Percentiles rank a stretch among this genome's conserved stretches.
phyloP scores from a whole-genome alignment of 2,113 vertebrate genomes.

The Elgaria multicarinata region DNA sequence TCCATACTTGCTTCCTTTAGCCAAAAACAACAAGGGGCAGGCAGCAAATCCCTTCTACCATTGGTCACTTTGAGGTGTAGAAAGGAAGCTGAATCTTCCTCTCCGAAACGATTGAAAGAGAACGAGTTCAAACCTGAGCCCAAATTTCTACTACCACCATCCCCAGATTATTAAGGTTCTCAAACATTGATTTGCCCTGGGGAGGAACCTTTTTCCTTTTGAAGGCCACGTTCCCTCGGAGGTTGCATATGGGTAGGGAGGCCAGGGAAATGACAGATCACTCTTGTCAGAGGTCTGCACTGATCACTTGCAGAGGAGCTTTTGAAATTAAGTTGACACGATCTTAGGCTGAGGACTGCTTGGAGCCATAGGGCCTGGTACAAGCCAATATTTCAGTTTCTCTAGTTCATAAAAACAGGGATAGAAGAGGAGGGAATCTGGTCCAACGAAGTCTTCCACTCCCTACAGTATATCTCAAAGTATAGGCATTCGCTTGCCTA shows the following conservation, averaged over 20 bases:
- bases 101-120: not conserved
- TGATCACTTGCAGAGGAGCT: not conserved
- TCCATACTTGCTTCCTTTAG: not conserved
- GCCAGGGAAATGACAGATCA: not conserved
- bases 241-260: not conserved
- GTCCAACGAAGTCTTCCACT: not conserved
- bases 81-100: not conserved
- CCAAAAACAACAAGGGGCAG: too few species aligned
- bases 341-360: too few species aligned
- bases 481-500: not conserved
- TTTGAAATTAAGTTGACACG: not conserved
- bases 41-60: not conserved
- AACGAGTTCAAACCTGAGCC: not conserved
- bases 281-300: not conserved
- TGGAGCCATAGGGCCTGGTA: too few species aligned
- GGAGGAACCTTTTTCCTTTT: not conserved
- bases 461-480: not conserved
- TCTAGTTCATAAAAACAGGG: not conserved
- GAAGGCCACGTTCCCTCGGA: too few species aligned
- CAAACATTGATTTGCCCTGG: not conserved
- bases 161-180: not conserved
- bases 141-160: not conserved
- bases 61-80: not conserved
- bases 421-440: not conserved
- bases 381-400: not conserved